Base-by-base conservation (phyloP, 2,113 vertebrate species). In the Lamprotornis superbus region DNA sequence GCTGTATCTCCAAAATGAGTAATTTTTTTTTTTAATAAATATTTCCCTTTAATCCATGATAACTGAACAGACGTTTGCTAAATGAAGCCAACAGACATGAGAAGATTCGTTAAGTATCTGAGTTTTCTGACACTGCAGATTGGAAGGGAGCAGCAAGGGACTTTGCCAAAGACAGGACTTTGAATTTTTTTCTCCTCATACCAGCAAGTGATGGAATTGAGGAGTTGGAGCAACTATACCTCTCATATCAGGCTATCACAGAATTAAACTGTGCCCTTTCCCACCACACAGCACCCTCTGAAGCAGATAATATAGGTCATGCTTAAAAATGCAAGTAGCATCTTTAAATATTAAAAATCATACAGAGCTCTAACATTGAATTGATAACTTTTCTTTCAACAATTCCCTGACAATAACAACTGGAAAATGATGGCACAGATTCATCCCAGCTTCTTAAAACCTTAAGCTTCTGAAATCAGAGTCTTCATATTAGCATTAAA, bases 121-220 rank as follows among this genome's bases (percentile, higher is more conserved):
- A 92, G 88, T 96, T 93, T 96, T 97, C 96, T 97, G 96, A 96
- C 94, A 96, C 80, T 97, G 92, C 95, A 96, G 94, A 94, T 96
- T 97, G 93, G 90, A 92, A 97, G 77, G 65, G 85, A 96, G 65
- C 80, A 93, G 88, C 14, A 11, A 74, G 73, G 65, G 95, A 40
- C 76, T 96, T 40, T 96, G 96, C 90, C 93, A 97, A 93, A 92
- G 42, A 83, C 71, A 71, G 67, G 92, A 92, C 95, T 97, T 92
- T 52, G 88, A 83, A 64, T 79, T 74, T 81, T n/a, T 53, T 49
- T 39, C 39, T 20, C 57, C 24, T 64, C 53, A 27, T 31, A 77
- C 17, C 60, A 83, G 35, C 15, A 56, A 87, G 42, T 35, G 55
- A 81, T 55, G 57, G 74, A 87, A 78, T 14, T 64, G 49, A 81